Base-by-base conservation (phyloP, 2,113 vertebrate genomes). In the Rhinichthys klamathensis region DNA sequence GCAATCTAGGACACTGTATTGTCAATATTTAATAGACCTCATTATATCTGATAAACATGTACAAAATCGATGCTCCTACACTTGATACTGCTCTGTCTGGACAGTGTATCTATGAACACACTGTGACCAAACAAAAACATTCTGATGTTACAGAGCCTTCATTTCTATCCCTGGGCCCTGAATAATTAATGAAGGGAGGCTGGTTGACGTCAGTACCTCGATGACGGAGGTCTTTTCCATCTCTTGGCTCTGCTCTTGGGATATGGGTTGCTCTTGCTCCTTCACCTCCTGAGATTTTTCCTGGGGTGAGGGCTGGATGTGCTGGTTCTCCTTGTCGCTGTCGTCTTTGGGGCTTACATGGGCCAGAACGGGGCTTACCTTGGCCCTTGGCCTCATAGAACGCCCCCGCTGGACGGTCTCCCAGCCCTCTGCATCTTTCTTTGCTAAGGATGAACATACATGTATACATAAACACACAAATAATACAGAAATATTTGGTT, bases 371-470 rank as follows among this genome's bases (percentile, higher is more conserved):
- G 91, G 91, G 80, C 91, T 92, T 91, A 94, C 83, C 91, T 97
- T 98, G 54, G 95, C 88, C 46, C 97, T 96, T 63, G 98, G 96
- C 65, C 96, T 96, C 80, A 98, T 89, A 1, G 97, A 96, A 77
- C 98, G 96, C 49, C 98, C 98, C 27, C 98, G 95, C 89, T 99
- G 98, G 84, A 99, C 98, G 0, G 97, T 99, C 83, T 99, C 97
- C 98, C 98, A 99, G 65, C 98, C 98, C 92, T 99, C 98, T 0
- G 97, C 95, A 87, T 99, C 98, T 87, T 95, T 97, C 38, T 94
- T 96, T 86, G 96, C 97, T 98, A 58, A 32, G 16, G 0, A 85
- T 3, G 80, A 3, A 87, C 70, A 6, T 25, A 27, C 72, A 77
- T 32, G 1, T 11, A 87, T n/a, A 27, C n/a, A 87, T 30, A 84